Conservation (phyloP, 2,888 invertebrate genomes). For the Hirtodrosophila histrioides region DNA sequence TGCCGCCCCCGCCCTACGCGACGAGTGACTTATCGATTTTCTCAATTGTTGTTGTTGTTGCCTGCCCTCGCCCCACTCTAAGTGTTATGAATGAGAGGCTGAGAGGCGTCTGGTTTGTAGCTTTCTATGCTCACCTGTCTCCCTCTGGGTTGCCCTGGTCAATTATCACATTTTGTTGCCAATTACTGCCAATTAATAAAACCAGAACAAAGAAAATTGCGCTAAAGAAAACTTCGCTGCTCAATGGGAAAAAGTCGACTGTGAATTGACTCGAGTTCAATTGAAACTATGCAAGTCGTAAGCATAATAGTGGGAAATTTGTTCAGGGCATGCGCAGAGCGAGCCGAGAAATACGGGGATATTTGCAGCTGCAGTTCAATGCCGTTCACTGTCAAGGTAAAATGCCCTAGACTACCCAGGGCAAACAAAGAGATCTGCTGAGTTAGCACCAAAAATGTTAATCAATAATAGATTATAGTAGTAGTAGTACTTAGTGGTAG, state of each 20-base stretch:
- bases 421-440: constrained; percentile 2
- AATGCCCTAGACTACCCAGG: constrained; percentile 12
- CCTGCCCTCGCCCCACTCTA: neutral
- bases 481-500: no score
- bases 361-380: constrained; percentile 39
- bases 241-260: constrained; percentile 49
- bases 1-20: constrained; percentile 5
- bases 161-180: constrained; percentile 64
- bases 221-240: constrained; percentile 30
- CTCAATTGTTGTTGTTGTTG: constrained; percentile 25
- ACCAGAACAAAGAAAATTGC: constrained; percentile 4
- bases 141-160: constrained; percentile 4
- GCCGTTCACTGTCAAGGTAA: constrained; percentile 74
- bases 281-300: constrained; percentile 26
- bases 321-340: constrained; percentile 51
- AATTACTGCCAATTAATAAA: constrained; percentile 43
- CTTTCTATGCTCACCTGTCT: constrained; percentile 52
- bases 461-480: constrained; percentile 3
- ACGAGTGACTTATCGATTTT: constrained; percentile 58
- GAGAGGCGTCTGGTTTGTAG: neutral
- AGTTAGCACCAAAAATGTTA: constrained; percentile 1
- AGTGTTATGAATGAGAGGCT: constrained; percentile 26
- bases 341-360: constrained; percentile 31
- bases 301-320: constrained; percentile 45
- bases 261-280: constrained; percentile 5